Evolutionary conservation across 2,797 vertebrate species (phyloP).

Genomic region (Bufotes viridis): DNA sequence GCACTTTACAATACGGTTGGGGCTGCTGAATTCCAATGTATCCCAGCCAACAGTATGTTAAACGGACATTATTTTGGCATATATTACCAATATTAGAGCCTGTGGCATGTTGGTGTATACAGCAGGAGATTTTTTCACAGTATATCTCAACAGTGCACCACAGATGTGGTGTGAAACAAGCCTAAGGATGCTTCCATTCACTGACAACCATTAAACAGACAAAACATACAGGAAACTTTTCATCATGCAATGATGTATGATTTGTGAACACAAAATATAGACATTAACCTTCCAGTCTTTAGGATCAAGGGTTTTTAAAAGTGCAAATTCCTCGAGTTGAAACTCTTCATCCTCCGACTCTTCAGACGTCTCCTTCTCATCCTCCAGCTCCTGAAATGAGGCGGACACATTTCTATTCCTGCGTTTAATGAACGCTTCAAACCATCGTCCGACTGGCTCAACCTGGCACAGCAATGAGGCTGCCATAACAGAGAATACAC

Average conservation of each 20-base stretch:
- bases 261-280: background rate
- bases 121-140: too few species aligned
- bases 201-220: too few species aligned
- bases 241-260: too few species aligned
- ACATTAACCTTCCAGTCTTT: slow-evolving; percentile 96
- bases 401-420: slow-evolving; percentile 89
- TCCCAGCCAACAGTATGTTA: too few species aligned
- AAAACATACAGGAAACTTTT: background rate
- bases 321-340: slow-evolving; percentile 90
- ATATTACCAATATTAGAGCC: too few species aligned
- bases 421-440: slow-evolving; percentile 94
- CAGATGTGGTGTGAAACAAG: too few species aligned
- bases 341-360: slow-evolving; percentile 95
- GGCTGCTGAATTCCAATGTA: too few species aligned
- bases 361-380: slow-evolving; percentile 92
- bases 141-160: too few species aligned
- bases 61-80: too few species aligned
- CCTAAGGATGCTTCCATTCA: too few species aligned
- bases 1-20: too few species aligned
- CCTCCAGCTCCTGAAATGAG: slow-evolving; percentile 96
- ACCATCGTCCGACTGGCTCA: slow-evolving; percentile 97
- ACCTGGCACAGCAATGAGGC: slow-evolving; percentile 90
- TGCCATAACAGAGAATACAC: slow-evolving; percentile 71
- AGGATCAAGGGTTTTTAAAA: slow-evolving; percentile 95
- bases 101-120: too few species aligned